phyloP scores from a whole-genome alignment of 2,113 vertebrate genomes.

The Albula glossodonta region DNA sequence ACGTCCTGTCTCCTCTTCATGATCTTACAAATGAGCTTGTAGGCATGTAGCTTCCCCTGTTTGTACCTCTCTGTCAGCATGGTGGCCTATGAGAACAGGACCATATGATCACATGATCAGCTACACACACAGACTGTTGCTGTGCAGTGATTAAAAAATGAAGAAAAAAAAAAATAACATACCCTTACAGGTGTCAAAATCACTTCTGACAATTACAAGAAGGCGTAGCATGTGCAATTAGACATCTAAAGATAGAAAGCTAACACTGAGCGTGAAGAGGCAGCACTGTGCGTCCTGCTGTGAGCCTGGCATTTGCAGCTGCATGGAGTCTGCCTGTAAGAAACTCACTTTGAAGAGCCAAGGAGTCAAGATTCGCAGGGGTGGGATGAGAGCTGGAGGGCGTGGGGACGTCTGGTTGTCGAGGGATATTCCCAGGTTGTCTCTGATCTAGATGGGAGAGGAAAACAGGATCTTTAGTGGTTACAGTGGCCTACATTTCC shows the following conservation, averaged over 20 bases:
- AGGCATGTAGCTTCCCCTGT: conserved; percentile 96
- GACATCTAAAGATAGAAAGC: not conserved
- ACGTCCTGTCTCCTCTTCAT: conserved; percentile 98
- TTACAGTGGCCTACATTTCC: not conserved
- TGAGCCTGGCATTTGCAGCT: not conserved
- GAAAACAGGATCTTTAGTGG: not conserved
- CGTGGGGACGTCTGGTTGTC: conserved; percentile 95
- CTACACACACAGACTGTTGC: not conserved
- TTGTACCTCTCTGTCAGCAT: conserved; percentile 97
- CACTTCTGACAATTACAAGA: not conserved
- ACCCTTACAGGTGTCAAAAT: not conserved
- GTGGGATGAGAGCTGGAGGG: conserved; percentile 92
- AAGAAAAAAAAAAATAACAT: not conserved
- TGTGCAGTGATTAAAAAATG: not conserved
- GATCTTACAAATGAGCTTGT: conserved; percentile 98
- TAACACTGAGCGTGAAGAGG: not conserved
- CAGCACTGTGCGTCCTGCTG: not conserved
- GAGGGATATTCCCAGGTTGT: conserved; percentile 96
- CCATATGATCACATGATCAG: conserved; percentile 7
- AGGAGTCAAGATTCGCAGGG: conserved; percentile 93
- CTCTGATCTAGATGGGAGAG: conserved; percentile 81
- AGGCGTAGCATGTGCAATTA: not conserved
- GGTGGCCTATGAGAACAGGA: conserved; percentile 80
- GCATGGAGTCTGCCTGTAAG: not conserved
- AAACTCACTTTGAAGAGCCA: conserved; percentile 94